These are phyloP conservation scores for Serilophus lunatus DNA, from an alignment of 2,113 vertebrate species.

Conservation along the genomic window DNA sequence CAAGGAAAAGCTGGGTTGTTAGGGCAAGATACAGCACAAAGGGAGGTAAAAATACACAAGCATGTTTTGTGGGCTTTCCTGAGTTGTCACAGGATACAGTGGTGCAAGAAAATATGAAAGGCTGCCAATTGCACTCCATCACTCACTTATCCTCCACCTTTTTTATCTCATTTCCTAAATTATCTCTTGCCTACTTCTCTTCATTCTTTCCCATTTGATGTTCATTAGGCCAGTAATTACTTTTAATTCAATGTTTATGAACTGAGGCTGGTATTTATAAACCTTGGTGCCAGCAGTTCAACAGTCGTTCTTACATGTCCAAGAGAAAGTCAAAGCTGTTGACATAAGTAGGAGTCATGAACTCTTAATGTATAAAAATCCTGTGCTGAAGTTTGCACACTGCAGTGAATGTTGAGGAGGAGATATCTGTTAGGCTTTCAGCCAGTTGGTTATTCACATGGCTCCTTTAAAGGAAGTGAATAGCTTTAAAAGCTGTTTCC, in stretches of 20 bases:
- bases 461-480: neutral
- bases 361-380: neutral
- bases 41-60: neutral
- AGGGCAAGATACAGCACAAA: neutral
- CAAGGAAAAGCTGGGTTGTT: neutral
- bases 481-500: neutral
- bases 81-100: too few relatives aligned
- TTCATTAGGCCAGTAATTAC: neutral
- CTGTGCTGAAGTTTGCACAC: neutral
- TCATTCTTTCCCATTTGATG: neutral
- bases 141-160: neutral
- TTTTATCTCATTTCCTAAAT: neutral
- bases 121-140: neutral
- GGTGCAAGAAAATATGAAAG: too few relatives aligned
- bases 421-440: neutral
- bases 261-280: slow-evolving; percentile 6
- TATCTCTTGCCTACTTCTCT: slow-evolving; percentile 3
- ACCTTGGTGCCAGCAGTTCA: neutral
- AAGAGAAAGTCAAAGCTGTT: slow-evolving; percentile 24
- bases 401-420: neutral
- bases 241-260: slow-evolving; percentile 20
- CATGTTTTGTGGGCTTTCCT: neutral
- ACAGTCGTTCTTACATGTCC: slow-evolving; percentile 18
- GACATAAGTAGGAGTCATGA: slow-evolving; percentile 3
- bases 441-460: neutral